A percentile compares a stretch with the other conserved stretches of the same genome.
phyloP scores from a whole-genome alignment of 2,888 invertebrate genomes.

The Hemithea aestivaria region DNA sequence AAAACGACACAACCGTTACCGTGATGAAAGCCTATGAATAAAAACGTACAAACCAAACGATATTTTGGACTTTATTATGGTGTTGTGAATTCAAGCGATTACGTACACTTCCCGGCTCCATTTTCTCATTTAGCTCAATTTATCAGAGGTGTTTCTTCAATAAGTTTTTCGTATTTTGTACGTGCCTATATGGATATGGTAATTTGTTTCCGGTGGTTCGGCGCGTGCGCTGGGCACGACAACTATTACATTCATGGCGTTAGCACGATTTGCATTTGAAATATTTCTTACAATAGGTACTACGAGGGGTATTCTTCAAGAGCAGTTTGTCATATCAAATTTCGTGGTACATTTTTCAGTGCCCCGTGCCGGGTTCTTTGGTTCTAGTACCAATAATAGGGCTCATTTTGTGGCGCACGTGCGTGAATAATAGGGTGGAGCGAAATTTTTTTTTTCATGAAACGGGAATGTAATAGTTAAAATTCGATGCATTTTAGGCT shows the following conservation, averaged over 20 bases:
- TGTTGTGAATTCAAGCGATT: conserved; percentile 49
- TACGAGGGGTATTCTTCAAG: conserved; percentile 60
- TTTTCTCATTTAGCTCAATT: conserved; percentile 71
- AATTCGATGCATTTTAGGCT: too few relatives aligned
- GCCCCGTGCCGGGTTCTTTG: conserved; percentile 64
- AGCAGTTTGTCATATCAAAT: conserved; percentile 68
- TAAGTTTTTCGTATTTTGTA: conserved; percentile 72
- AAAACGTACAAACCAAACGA: conserved; percentile 42
- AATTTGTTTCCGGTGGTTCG: conserved; percentile 76
- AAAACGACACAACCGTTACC: conserved; percentile 47
- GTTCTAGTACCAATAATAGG: conserved; percentile 59
- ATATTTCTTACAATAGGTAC: conserved; percentile 70
- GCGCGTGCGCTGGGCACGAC: conserved; percentile 76
- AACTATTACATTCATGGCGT: conserved; percentile 76
- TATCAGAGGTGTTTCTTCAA: conserved; percentile 71
- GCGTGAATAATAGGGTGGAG: too few relatives aligned
- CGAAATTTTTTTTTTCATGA: too few relatives aligned
- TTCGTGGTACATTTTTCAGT: conserved; percentile 75
- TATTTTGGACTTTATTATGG: conserved; percentile 43
- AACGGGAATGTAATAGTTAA: too few relatives aligned
- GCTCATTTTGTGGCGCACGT: conserved; percentile 66
- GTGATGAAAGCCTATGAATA: conserved; percentile 39
- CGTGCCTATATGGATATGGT: conserved; percentile 76
- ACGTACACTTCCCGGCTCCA: conserved; percentile 48
- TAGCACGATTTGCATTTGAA: conserved; percentile 79